These are phyloP conservation scores for Mesorhabditis belari DNA, from an alignment of 2,888 invertebrate genomes.

Conservation along the genomic window DNA sequence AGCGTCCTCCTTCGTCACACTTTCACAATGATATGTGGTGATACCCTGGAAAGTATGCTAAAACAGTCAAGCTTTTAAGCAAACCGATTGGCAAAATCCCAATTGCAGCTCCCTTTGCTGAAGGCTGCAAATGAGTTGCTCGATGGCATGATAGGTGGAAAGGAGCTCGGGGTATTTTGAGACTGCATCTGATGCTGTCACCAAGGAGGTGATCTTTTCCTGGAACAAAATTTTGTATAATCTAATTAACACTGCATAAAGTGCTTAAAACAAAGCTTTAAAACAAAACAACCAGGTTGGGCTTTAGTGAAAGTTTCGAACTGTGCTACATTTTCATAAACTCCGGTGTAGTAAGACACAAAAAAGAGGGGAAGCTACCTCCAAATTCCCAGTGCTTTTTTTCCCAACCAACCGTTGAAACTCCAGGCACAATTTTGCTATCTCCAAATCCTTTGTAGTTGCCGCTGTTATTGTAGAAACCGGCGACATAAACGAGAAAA, in stretches of 20 bases:
- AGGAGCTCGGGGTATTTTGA: conserved; percentile 62
- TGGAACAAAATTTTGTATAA: conserved; percentile 34
- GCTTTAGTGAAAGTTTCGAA: background rate
- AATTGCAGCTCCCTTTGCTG: conserved; percentile 68
- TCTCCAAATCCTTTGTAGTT: conserved; percentile 95
- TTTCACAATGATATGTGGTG: conserved; percentile 85
- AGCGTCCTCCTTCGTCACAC: conserved; percentile 74
- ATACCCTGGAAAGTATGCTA: conserved; percentile 66
- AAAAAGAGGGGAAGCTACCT: no score
- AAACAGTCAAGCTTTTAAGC: no score
- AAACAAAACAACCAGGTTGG: background rate
- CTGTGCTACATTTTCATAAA: background rate
- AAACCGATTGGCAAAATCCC: conserved; percentile 68
- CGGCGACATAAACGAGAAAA: conserved; percentile 72
- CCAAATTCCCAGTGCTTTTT: no score
- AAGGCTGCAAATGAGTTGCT: conserved; percentile 66
- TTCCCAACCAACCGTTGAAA: conserved; percentile 59
- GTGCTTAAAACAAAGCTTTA: no score
- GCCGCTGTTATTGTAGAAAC: conserved; percentile 70
- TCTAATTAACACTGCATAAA: no score
- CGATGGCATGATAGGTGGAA: conserved; percentile 64
- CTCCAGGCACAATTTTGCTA: conserved; percentile 81
- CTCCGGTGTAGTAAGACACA: no score
- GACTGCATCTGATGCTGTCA: conserved; percentile 68
- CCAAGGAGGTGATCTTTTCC: conserved; percentile 68